Evolutionary conservation across 1,140 invertebrate species (phyloP), one percentile per base, ranked within the genome.

Genomic region (Coptotermes formosanus): DNA sequence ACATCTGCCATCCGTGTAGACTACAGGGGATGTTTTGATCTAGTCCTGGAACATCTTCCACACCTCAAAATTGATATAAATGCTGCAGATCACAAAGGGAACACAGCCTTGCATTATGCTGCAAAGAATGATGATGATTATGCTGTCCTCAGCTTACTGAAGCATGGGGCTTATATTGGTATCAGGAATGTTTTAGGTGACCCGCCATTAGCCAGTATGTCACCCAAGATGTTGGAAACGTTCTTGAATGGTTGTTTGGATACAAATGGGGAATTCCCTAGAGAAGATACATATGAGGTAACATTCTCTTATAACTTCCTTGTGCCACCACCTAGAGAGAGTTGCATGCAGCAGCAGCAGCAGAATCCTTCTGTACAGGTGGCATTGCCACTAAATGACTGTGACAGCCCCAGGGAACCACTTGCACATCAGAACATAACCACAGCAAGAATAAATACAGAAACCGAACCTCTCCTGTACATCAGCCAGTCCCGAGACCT

Each of bases 61-160:
- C 12, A 44, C 59, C 43, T 81, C 32, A 43, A 91, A 45, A 88
- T 91, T 23, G 91, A 95, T 89, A 91, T 96, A 0, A 96, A 97
- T 89, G 92, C 92, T 87, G 88, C 89, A 19, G 96, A 97, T 89
- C 91, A 92, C 2, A 95, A 94, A 88, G 94, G 94, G 23, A 97
- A 96, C 88, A 95, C 95, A 23, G 93, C 96, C 0, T 91, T 98
- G 21, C 96, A 97, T 90, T 97, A 97, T 89, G 96, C 97, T 1
- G 94, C 95, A 21, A 93, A 94, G 89, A 94, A 94, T 88, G 93
- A 93, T 19, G 93, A 94, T 87, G 89, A 90, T 44, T 91, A 93
- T 75, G 93, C 93, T 0, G 92, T 95, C 9, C 89, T 93, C 64
- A 89, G 93, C 38, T 89, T 97, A 32, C 89, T 97, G 4, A 90